Conservation (phyloP, 2,113 vertebrate genomes). For the Perognathus longimembris region DNA sequence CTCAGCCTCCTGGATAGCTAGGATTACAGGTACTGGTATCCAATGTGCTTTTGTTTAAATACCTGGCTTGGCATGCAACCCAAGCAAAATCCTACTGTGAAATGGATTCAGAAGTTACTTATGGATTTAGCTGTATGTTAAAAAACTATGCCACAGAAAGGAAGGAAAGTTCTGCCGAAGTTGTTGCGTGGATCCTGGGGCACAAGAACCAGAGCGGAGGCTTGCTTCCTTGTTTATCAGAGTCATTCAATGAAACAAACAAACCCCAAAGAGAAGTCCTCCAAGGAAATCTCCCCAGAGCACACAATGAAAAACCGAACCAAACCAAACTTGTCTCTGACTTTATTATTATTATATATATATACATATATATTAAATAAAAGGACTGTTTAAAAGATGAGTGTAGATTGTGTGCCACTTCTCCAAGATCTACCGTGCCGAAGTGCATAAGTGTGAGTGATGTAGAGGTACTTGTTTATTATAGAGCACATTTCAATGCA, state of each 20-base stretch:
- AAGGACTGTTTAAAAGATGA: conserved; percentile 82
- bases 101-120: background rate
- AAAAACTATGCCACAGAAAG: background rate
- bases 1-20: too few species aligned
- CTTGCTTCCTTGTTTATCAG: conserved; percentile 61
- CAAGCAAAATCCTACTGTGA: background rate
- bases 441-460: conserved; percentile 90
- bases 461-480: conserved; percentile 92
- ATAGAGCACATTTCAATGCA: conserved; percentile 93
- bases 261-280: conserved; percentile 74
- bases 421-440: conserved; percentile 85
- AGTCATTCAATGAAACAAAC: conserved; percentile 84
- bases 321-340: conserved; percentile 64
- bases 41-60: conserved; percentile 31
- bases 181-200: background rate
- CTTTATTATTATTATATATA: conserved; percentile 58
- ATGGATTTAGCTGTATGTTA: conserved; percentile 49
- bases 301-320: conserved; percentile 78
- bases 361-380: conserved; percentile 74
- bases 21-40: too few species aligned
- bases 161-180: background rate
- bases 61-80: background rate
- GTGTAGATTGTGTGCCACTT: conserved; percentile 83
- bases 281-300: conserved; percentile 80
- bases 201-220: conserved; percentile 57